These are phyloP conservation scores for Cichlasoma orientale DNA, from an alignment of 2,797 vertebrate species.

Conservation along the genomic window DNA sequence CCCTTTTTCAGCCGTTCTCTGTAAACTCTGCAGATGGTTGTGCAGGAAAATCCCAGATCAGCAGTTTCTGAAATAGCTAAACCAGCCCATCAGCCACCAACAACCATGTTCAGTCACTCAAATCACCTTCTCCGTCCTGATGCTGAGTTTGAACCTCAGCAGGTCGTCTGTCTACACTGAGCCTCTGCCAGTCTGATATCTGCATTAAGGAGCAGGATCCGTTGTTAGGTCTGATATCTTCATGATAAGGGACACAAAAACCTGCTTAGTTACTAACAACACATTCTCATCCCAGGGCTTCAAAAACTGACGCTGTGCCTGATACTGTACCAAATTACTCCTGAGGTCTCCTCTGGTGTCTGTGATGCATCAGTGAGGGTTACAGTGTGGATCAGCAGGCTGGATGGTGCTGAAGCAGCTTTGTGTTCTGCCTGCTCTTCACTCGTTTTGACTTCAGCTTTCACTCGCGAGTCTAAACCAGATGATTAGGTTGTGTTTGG, in stretches of 20 bases:
- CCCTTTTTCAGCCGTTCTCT: neutral
- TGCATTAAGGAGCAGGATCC: neutral
- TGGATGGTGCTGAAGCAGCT: neutral
- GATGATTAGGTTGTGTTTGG: neutral
- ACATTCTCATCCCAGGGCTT: neutral
- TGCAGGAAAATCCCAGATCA: too few relatives aligned
- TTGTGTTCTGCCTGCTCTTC: rapidly evolving
- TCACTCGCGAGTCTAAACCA: rapidly evolving
- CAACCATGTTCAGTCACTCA: neutral
- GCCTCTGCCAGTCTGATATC: rapidly evolving
- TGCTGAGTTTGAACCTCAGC: too few relatives aligned
- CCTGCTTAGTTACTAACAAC: neutral
- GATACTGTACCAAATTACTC: neutral
- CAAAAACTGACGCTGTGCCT: neutral
- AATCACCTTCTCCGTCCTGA: too few relatives aligned
- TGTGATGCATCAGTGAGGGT: neutral
- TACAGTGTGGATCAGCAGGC: neutral
- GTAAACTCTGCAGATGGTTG: too few relatives aligned
- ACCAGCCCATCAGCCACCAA: rapidly evolving
- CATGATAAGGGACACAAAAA: neutral
- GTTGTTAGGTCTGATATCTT: neutral
- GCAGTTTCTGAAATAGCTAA: neutral
- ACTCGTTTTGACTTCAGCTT: neutral
- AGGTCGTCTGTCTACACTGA: too few relatives aligned
- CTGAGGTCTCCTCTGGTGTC: neutral